Percentiles rank a stretch among this genome's conserved stretches.
phyloP scores from a whole-genome alignment of 1,140 invertebrate species.

The Chrysomallon squamiferum region DNA sequence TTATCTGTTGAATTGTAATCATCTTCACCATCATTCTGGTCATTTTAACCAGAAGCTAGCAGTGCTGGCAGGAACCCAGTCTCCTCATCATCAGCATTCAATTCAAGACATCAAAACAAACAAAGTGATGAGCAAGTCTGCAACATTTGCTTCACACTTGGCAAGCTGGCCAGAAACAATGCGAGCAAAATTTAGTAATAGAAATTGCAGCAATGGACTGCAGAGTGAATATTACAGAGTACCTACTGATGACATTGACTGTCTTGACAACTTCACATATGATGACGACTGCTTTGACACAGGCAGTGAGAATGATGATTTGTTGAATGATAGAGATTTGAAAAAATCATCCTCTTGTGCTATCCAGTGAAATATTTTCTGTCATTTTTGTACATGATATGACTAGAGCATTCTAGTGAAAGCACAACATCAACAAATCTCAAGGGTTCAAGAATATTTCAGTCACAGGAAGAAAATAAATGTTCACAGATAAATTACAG shows the following conservation, averaged over 20 bases:
- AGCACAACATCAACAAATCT: no score
- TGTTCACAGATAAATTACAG: no score
- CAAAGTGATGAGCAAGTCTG: slow-evolving; percentile 9
- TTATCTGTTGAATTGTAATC: slow-evolving; percentile 39
- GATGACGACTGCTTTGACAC: slow-evolving; percentile 23
- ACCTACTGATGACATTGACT: slow-evolving; percentile 9
- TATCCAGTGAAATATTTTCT: slow-evolving; percentile 6
- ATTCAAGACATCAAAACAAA: neutral
- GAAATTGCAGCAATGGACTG: slow-evolving; percentile 10
- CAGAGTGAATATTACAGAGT: slow-evolving; percentile 13
- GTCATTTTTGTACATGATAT: no score
- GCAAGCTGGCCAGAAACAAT: slow-evolving; percentile 15
- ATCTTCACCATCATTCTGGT: slow-evolving; percentile 17
- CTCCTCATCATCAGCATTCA: neutral
- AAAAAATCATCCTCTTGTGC: slow-evolving; percentile 18
- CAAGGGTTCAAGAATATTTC: no score
- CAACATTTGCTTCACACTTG: slow-evolving; percentile 19
- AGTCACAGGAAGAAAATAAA: no score
- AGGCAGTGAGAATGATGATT: slow-evolving; percentile 23
- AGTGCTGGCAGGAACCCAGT: neutral
- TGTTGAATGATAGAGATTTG: slow-evolving; percentile 16
- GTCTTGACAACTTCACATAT: slow-evolving; percentile 15
- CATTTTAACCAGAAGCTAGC: slow-evolving; percentile 8
- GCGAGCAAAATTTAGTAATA: slow-evolving; percentile 4
- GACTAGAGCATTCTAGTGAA: no score